Evolutionary conservation across 2,888 invertebrate species (phyloP).

Genomic region (Crepidodera aurea): DNA sequence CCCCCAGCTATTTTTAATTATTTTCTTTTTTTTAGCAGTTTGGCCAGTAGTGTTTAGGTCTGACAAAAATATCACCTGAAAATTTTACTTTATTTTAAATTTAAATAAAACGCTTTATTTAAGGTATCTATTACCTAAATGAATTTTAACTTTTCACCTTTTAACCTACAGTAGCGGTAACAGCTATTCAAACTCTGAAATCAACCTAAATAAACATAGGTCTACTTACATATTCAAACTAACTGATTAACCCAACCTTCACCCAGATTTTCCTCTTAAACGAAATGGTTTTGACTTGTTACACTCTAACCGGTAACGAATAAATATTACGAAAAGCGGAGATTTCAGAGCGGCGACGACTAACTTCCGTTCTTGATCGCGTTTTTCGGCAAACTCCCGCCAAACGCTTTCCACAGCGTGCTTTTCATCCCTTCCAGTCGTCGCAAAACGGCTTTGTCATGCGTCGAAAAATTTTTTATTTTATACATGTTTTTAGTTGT

Average conservation of each 20-base stretch:
- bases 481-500: too few species aligned
- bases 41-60: too few species aligned
- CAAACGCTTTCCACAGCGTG: conserved; percentile 37
- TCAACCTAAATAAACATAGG: conserved; percentile 15
- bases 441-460: background rate
- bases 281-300: conserved; percentile 4
- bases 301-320: conserved; percentile 5
- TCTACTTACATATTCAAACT: conserved; percentile 25
- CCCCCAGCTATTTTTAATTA: too few species aligned
- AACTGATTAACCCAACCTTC: conserved; percentile 24
- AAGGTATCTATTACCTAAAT: too few species aligned
- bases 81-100: too few species aligned
- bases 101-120: too few species aligned
- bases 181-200: background rate
- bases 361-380: conserved; percentile 28
- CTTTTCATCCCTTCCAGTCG: conserved; percentile 22
- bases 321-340: conserved; percentile 12
- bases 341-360: conserved; percentile 1
- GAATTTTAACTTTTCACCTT: too few species aligned
- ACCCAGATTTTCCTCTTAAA: conserved; percentile 25
- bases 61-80: too few species aligned
- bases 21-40: too few species aligned
- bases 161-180: too few species aligned
- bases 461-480: background rate
- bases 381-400: conserved; percentile 43